These are phyloP conservation scores for Lasiommata megera DNA, from an alignment of 2,888 invertebrate species.

Conservation along the genomic window DNA sequence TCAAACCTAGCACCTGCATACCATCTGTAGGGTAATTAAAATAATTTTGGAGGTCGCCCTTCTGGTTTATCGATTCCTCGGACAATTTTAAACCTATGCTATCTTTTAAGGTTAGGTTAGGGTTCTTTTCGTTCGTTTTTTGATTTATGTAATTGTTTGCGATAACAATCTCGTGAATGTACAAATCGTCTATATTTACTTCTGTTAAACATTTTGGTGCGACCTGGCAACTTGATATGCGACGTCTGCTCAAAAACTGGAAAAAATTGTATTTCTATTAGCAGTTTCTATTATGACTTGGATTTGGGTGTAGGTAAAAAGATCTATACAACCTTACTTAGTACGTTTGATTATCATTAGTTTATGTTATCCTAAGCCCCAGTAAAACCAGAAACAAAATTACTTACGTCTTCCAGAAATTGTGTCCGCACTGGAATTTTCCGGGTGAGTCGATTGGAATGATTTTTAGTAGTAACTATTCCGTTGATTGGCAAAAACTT, in stretches of 20 bases:
- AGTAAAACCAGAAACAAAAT: not conserved
- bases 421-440: conserved; percentile 71
- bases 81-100: conserved; percentile 33
- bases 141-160: conserved; percentile 33
- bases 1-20: conserved; percentile 51
- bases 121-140: conserved; percentile 25
- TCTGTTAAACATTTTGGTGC: conserved; percentile 53
- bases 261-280: conserved; percentile 31
- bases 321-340: not conserved
- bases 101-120: conserved; percentile 34
- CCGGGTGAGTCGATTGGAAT: conserved; percentile 73
- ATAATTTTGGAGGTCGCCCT: conserved; percentile 34
- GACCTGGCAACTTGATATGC: conserved; percentile 66
- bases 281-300: not conserved
- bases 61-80: not conserved
- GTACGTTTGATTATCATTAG: not conserved
- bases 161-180: conserved; percentile 46
- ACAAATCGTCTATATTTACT: conserved; percentile 52
- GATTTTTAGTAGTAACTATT: conserved; percentile 77
- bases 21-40: conserved; percentile 42
- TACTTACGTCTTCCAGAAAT: conserved; percentile 80
- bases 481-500: conserved; percentile 78
- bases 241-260: conserved; percentile 63
- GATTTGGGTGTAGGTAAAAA: not conserved
- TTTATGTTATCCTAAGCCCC: not conserved